Conservation (phyloP, 2,113 vertebrate genomes). For the Limnothrissa miodon region DNA sequence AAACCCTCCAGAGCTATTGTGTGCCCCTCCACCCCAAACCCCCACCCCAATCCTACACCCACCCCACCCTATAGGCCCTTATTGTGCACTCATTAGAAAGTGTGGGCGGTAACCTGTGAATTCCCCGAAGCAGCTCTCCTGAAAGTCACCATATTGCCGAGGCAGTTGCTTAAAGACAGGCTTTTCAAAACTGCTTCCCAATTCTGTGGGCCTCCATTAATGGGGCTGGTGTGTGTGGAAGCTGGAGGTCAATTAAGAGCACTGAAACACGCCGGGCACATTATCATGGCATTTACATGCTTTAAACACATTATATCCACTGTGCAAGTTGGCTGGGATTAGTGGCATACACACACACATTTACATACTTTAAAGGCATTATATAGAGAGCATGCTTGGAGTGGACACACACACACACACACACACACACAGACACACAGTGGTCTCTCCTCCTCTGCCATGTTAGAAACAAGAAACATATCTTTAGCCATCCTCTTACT, state of each 20-base stretch:
- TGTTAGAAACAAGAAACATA: not conserved
- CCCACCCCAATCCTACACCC: no score
- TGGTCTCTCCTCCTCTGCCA: not conserved
- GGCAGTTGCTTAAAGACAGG: constrained; percentile 67
- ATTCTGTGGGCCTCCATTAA: not conserved
- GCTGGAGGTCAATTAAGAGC: not conserved
- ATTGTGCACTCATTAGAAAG: constrained; percentile 75
- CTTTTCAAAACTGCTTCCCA: constrained; percentile 59
- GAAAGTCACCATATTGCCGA: constrained; percentile 72
- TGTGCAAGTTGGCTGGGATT: not conserved
- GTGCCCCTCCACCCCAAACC: constrained; percentile 61
- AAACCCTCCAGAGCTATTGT: constrained; percentile 73
- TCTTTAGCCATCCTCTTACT: not conserved
- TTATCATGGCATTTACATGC: constrained; percentile 5
- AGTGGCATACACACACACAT: not conserved
- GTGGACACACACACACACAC: not conserved
- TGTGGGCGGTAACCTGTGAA: constrained; percentile 71
- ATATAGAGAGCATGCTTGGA: no score
- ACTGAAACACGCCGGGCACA: not conserved
- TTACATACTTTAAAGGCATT: no score
- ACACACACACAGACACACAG: not conserved
- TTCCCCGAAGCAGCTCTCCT: constrained; percentile 71
- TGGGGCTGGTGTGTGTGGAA: not conserved
- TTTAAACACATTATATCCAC: not conserved
- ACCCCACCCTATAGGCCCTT: no score